phyloP scores from a whole-genome alignment of 2,113 vertebrate species.

The Suricata suricatta region DNA sequence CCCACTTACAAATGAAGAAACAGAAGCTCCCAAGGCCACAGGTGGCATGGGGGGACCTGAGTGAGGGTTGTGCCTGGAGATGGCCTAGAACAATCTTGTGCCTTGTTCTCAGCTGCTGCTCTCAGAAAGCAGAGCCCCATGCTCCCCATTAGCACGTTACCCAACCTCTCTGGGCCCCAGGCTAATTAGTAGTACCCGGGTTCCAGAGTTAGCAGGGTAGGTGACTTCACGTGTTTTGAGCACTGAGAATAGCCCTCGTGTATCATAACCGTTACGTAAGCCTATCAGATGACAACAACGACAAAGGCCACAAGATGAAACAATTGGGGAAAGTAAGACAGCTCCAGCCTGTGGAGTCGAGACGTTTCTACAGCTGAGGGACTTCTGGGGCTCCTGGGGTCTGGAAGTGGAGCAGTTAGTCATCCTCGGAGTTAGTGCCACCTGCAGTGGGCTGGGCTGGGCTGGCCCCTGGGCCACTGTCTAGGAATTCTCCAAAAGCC shows the following conservation, averaged over 20 bases:
- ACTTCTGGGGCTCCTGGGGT: background rate
- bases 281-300: background rate
- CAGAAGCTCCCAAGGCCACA: rapidly evolving
- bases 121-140: background rate
- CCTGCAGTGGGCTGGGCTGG: background rate
- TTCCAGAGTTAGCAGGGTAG: rapidly evolving
- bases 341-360: background rate
- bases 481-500: background rate
- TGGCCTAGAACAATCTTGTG: rapidly evolving
- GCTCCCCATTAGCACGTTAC: background rate
- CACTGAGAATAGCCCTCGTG: background rate
- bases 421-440: background rate
- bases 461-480: background rate
- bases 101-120: background rate
- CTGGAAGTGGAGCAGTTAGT: no score
- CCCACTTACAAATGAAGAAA: background rate
- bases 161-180: background rate
- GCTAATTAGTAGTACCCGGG: background rate
- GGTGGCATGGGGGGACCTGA: background rate
- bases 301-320: background rate
- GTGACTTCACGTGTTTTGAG: background rate
- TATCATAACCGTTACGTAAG: no score
- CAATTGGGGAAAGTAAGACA: background rate
- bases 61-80: rapidly evolving
- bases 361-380: background rate